Conservation (phyloP, 2,888 invertebrate species). For the Dicycla oo region DNA sequence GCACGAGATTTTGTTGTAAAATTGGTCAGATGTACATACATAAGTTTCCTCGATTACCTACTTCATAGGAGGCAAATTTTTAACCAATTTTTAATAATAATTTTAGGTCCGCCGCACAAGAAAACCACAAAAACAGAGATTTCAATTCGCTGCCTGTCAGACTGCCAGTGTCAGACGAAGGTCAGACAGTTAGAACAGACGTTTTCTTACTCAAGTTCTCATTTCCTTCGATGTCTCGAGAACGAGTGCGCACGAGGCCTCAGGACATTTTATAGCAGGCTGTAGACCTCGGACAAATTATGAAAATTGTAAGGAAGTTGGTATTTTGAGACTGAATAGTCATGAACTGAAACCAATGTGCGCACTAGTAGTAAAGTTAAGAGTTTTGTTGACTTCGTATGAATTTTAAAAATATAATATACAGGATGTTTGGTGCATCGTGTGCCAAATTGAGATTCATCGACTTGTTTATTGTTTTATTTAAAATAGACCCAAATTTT, state of each 20-base stretch:
- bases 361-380: neutral
- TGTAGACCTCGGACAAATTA: constrained; percentile 18
- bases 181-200: constrained; percentile 41
- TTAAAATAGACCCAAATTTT: too few relatives aligned
- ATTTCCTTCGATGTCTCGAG: constrained; percentile 54
- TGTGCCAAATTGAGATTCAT: too few relatives aligned
- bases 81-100: neutral
- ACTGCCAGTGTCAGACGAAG: constrained; percentile 39
- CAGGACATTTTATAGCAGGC: neutral
- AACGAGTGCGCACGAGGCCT: constrained; percentile 27
- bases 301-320: neutral
- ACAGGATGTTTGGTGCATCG: too few relatives aligned
- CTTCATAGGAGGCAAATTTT: too few relatives aligned
- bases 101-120: neutral
- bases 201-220: constrained; percentile 41
- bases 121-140: constrained; percentile 23
- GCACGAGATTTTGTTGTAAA: too few relatives aligned
- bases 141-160: constrained; percentile 30
- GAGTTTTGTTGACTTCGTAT: neutral
- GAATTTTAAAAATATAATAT: neutral
- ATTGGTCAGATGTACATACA: too few relatives aligned
- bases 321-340: neutral
- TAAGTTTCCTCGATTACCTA: too few relatives aligned
- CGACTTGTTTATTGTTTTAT: too few relatives aligned
- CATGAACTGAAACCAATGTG: neutral